phyloP scores from a whole-genome alignment of 2,888 invertebrate species.

The Tetanocera ferruginea region DNA sequence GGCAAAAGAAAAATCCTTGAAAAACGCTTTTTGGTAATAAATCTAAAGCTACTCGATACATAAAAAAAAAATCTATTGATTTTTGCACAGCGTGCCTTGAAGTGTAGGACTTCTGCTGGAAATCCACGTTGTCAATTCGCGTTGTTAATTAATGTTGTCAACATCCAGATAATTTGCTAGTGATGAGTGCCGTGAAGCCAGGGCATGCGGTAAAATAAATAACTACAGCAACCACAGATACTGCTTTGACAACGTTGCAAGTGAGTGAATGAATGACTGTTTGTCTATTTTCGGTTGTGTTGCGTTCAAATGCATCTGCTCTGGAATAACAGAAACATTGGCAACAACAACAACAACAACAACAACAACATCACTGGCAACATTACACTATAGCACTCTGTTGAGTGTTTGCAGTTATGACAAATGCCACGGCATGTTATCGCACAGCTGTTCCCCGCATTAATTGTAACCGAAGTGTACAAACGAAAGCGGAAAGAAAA shows the following conservation, averaged over 20 bases:
- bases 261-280: background rate
- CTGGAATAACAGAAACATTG: too few relatives aligned
- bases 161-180: background rate
- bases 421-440: slow-evolving; percentile 10
- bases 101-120: background rate
- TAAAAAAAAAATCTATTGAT: background rate
- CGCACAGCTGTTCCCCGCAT: slow-evolving; percentile 32
- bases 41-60: background rate
- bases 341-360: too few relatives aligned
- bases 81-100: background rate
- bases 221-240: background rate
- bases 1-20: slow-evolving; percentile 31
- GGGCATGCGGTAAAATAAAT: background rate
- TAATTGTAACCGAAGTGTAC: slow-evolving; percentile 3
- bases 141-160: background rate
- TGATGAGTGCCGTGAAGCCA: too few relatives aligned
- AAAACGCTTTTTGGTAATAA: background rate
- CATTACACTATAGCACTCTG: background rate
- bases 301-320: slow-evolving; percentile 22
- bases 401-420: slow-evolving; percentile 20
- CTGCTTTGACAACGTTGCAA: too few relatives aligned
- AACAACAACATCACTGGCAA: background rate
- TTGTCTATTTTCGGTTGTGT: background rate
- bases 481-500: background rate
- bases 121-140: background rate